Evolutionary conservation across 2,113 vertebrate genomes (phyloP), one percentile per base, ranked within the genome.

Genomic region (Xyliphius kryptos): DNA sequence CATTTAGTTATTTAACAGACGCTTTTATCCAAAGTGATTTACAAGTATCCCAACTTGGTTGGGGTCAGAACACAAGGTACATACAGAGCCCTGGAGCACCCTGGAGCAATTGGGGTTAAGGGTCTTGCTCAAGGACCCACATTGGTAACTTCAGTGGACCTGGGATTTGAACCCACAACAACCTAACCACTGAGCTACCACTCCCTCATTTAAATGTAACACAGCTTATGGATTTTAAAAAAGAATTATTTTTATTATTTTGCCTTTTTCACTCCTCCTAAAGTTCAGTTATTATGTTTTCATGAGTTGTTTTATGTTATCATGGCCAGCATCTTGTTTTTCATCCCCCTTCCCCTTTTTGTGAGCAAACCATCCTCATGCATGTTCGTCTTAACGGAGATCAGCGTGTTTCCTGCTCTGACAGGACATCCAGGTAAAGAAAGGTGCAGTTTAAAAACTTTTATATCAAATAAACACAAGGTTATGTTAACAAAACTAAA

Each of bases 321-420:
- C 75, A 76, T 78, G 77, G 69, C 61, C 68, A 66, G 53, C 48
- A 62, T 82, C 73, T 83, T 81, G 56, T 80, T 77, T 82, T 83
- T 75, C 81, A 76, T 79, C 74, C 48, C 80, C 67, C 79, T 70
- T 78, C 55, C 70, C 47, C 71, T 79, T 75, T 81, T 61, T 83
- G 80, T 85, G 79, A 79, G 81, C 63, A 82, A 85, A 77, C 79
- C 77, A 66, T 82, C 80, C 77, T 77, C 81, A 79, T 80, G 78
- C 77, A 83, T 87, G 83, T 32, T 37, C 69, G 12, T 32, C 12
- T 67, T 50, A 38, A 41, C 21, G 64, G 55, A 57, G 19, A 15
- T 46, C 47, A n/a, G 54, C 49, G 53, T 62, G 52, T 67, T 37
- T 67, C 41, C 65, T 63, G 64, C 40, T 47, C 54, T 67, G 21